Percentiles rank a stretch among this genome's conserved stretches.
These are phyloP conservation scores for Istiophorus platypterus DNA, from an alignment of 2,113 vertebrate genomes.

Conservation along the genomic window DNA sequence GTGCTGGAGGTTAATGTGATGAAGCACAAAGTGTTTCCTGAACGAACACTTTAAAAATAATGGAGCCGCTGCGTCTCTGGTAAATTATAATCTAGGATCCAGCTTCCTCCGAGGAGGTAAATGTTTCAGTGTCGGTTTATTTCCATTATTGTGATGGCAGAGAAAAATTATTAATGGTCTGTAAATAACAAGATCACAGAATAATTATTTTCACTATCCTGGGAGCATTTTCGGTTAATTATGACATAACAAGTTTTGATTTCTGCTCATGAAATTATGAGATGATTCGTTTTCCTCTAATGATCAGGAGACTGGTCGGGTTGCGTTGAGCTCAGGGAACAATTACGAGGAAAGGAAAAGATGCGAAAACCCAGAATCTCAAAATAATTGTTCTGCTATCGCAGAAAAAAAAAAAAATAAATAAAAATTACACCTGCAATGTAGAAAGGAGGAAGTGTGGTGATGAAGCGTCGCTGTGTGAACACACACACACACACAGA, in stretches of 20 bases:
- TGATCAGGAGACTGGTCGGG: background rate
- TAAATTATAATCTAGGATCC: background rate
- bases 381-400: constrained; percentile 1
- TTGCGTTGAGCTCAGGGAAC: background rate
- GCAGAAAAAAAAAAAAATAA: background rate
- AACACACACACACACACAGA: background rate
- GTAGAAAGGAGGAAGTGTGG: background rate
- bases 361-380: background rate
- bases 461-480: background rate
- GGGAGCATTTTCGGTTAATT: background rate
- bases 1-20: too few relatives aligned
- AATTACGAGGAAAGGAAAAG: constrained; percentile 20
- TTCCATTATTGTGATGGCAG: background rate
- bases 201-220: background rate
- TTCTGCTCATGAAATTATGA: background rate
- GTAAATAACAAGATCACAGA: background rate
- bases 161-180: background rate
- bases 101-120: background rate
- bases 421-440: background rate
- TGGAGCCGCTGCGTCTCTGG: too few relatives aligned
- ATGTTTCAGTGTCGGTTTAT: background rate
- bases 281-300: background rate
- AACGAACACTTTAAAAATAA: too few relatives aligned
- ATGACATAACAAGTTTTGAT: background rate
- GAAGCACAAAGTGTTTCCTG: too few relatives aligned